phyloP scores from a whole-genome alignment of 2,797 vertebrate genomes.

The Gobionotothen gibberifrons region DNA sequence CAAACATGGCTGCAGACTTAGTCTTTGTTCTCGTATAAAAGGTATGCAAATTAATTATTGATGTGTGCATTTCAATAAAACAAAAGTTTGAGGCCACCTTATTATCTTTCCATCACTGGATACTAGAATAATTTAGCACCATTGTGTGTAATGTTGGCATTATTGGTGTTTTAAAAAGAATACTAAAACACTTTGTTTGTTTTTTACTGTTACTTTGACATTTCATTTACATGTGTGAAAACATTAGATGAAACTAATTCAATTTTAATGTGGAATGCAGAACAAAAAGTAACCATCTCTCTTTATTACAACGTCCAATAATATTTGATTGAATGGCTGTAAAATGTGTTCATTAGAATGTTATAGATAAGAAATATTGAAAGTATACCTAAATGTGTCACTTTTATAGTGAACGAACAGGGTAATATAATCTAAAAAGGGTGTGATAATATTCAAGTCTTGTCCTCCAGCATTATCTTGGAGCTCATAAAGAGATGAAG shows the following conservation, averaged over 20 bases:
- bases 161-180: constrained; percentile 20
- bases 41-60: constrained; percentile 22
- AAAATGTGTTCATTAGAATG: constrained; percentile 99
- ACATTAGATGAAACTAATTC: constrained; percentile 75
- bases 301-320: constrained; percentile 98
- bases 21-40: background rate
- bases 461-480: constrained; percentile 99
- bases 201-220: constrained; percentile 36
- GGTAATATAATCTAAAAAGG: constrained; percentile 99
- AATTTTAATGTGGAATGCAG: constrained; percentile 90
- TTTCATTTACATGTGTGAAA: constrained; percentile 44
- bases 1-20: background rate
- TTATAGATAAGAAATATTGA: constrained; percentile 99
- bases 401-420: constrained; percentile 98
- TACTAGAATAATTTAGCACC: constrained; percentile 13
- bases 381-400: constrained; percentile 99
- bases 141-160: constrained; percentile 11
- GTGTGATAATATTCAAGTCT: constrained; percentile 98
- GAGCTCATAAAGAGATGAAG: constrained; percentile 99
- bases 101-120: constrained; percentile 6
- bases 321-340: constrained; percentile 99
- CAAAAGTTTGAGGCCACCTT: background rate
- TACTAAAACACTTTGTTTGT: constrained; percentile 14
- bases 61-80: constrained; percentile 27
- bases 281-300: constrained; percentile 91